Evolutionary conservation across 1,140 invertebrate genomes (phyloP).

Genomic region (Euwallacea fornicatus): DNA sequence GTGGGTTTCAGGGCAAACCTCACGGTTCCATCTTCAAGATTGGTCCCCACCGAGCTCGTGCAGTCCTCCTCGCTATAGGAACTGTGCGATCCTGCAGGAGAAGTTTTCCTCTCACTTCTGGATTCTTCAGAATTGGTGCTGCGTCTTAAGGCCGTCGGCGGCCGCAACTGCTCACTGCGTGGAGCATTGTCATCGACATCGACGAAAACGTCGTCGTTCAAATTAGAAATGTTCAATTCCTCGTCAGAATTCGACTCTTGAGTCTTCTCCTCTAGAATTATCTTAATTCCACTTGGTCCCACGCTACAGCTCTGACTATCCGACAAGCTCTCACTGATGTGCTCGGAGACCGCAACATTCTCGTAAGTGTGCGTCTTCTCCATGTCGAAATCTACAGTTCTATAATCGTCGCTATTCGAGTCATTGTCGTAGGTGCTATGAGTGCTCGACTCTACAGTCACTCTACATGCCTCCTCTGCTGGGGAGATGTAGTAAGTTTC

Average conservation of each 20-base stretch:
- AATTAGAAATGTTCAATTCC: conserved; percentile 59
- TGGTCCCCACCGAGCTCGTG: conserved; percentile 63
- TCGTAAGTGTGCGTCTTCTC: conserved; percentile 53
- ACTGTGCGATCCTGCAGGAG: conserved; percentile 62
- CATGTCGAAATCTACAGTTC: conserved; percentile 56
- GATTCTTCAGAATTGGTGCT: conserved; percentile 53
- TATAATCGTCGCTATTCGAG: conserved; percentile 58
- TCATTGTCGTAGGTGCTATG: conserved; percentile 49
- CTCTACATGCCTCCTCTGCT: conserved; percentile 66
- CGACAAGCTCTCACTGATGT: conserved; percentile 49
- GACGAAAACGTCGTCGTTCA: conserved; percentile 67
- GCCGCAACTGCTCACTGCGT: conserved; percentile 47
- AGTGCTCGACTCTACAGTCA: conserved; percentile 58
- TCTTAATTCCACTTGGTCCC: conserved; percentile 50
- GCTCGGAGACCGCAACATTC: conserved; percentile 47
- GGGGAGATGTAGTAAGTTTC: conserved; percentile 82
- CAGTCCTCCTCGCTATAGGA: conserved; percentile 69
- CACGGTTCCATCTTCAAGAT: conserved; percentile 73
- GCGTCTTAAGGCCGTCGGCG: conserved; percentile 49
- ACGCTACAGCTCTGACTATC: conserved; percentile 50
- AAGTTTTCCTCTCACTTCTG: conserved; percentile 46
- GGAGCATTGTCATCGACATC: conserved; percentile 40
- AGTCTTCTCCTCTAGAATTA: conserved; percentile 57
- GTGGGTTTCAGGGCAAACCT: conserved; percentile 74
- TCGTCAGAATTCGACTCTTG: conserved; percentile 65